Base-by-base conservation (phyloP, 2,888 invertebrate species). In the Drosophila ezoana region DNA sequence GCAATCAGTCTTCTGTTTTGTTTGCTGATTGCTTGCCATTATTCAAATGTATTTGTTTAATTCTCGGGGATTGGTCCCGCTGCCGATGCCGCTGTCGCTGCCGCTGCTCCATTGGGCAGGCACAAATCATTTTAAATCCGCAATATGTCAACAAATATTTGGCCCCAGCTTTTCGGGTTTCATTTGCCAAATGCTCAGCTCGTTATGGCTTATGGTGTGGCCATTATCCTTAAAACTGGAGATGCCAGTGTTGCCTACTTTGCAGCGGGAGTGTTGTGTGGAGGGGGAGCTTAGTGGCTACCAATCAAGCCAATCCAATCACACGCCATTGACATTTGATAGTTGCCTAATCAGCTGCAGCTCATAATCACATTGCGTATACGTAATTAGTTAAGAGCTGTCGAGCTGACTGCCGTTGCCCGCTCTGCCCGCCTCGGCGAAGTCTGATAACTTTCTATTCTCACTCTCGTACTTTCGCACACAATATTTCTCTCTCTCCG, bases 11-110 rank as follows among this genome's bases (percentile, higher is more conserved):
- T 76, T 88, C 68, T 75, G 83, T 84, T 84, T 77, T 83, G 81
- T 78, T 82, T 82, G 89, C 87, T 89, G 89, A 86, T 86, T 86
- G 89, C 81, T 53, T 57, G 76, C 79, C 85, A 87, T 86, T 86
- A 86, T 86, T 86, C 89, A 86, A 86, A 86, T 86, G 89, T 87
- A 84, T 86, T 86, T 86, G 89, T 87, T 86, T 89, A 89, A 86
- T 89, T 89, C 79, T 59, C 49, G 69, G 65, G 76, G 72, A 84
- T 87, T 84, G 85, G 73, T 18, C 44, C 9, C 16, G 45, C 44
- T 28, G 28, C 28, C 28, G 8, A 28, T 28, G 23, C 23, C 45
- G 45, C 44, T 28, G 28, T 8, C 28, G 8, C 8, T 28, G 23
- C 23, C 45, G 28, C 44, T 40, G 28, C 28, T 23, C 44, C 33